phyloP scores from a whole-genome alignment of 2,113 vertebrate genomes.

The Amia ocellicauda region DNA sequence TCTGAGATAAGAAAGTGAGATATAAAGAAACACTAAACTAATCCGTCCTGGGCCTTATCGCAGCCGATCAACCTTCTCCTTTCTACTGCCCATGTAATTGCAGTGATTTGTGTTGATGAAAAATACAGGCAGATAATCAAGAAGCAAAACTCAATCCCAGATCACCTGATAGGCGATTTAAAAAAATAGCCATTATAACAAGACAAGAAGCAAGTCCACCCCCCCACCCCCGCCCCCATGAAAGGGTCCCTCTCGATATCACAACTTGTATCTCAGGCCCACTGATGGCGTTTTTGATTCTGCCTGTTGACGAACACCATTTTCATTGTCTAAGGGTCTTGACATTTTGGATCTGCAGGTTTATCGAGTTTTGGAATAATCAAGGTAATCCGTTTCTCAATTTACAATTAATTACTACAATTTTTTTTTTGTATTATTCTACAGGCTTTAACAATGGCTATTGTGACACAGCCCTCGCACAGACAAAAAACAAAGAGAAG shows the following conservation, averaged over 20 bases:
- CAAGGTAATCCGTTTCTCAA: slow-evolving; percentile 72
- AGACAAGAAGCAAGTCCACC: background rate
- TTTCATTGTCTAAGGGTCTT: slow-evolving; percentile 34
- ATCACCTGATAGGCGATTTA: slow-evolving; percentile 53
- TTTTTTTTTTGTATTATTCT: slow-evolving; percentile 8
- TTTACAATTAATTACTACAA: slow-evolving; percentile 85
- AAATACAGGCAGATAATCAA: slow-evolving; percentile 70
- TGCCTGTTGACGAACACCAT: slow-evolving; percentile 50
- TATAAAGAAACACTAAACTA: slow-evolving; percentile 65
- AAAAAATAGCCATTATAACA: slow-evolving; percentile 12
- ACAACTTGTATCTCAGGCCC: slow-evolving; percentile 56
- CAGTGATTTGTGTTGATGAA: slow-evolving; percentile 80
- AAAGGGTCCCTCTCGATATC: slow-evolving; percentile 41
- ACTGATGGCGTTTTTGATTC: slow-evolving; percentile 23
- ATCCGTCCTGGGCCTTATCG: slow-evolving; percentile 59
- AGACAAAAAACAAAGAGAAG: slow-evolving; percentile 32
- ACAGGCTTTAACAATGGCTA: background rate
- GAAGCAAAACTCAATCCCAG: slow-evolving; percentile 58
- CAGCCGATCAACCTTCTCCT: slow-evolving; percentile 49
- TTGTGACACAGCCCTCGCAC: slow-evolving; percentile 30
- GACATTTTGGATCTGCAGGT: slow-evolving; percentile 58
- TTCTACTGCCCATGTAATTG: slow-evolving; percentile 70
- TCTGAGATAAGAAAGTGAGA: slow-evolving; percentile 76
- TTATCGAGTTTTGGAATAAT: slow-evolving; percentile 73
- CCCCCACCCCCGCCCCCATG: background rate